Base-by-base conservation (phyloP, 23 tunicate species). In the Phallusia fumigata region DNA sequence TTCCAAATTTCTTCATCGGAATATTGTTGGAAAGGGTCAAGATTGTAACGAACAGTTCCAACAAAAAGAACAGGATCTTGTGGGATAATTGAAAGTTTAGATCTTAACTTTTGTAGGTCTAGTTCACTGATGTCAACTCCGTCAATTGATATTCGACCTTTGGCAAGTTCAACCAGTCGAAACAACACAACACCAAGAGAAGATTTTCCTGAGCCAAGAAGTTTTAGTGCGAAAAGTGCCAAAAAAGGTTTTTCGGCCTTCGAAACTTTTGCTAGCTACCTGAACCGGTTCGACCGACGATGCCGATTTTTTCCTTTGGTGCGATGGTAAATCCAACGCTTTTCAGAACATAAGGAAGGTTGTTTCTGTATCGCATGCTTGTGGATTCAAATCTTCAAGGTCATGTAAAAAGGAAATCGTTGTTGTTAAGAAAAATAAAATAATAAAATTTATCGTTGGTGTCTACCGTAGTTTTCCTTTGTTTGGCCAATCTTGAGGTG, bases 211-310 rank as follows among this genome's bases (percentile, higher is more conserved):
- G 74, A 76, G 81, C 36, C 28, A 58, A 18, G 18, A 51, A 15
- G 58, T 51, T 18, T 13, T 13, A 51, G 58, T 51, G 58, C 18
- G 58, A 13, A 18, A 51, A 15, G 58, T 51, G 18, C 58, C 58
- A 51, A 51, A 51, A 51, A 51, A 51, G 58, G 18, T 13, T 13
- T 51, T 51, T 18, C 18, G 18, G 18, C 58, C 18, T 18, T 51
- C 18, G 18, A 51, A 13, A 13, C 18, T 51, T 12, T 33, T 35
- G 45, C 13, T 74, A 10, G 40, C 3, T 88, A 94, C 99, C 99
- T 0, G 99, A 94, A 12, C 99, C 99, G 32, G 99, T 92, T 51
- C 99, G 47, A 0, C 99, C 99, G 65, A 97, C 99, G 19, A 97
- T 87, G 36, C 99, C 97, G 36, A 96, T 88, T 76, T 93, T 97